Evolutionary conservation across 2,797 vertebrate species (phyloP).

Genomic region (Chloroceryle inda): DNA sequence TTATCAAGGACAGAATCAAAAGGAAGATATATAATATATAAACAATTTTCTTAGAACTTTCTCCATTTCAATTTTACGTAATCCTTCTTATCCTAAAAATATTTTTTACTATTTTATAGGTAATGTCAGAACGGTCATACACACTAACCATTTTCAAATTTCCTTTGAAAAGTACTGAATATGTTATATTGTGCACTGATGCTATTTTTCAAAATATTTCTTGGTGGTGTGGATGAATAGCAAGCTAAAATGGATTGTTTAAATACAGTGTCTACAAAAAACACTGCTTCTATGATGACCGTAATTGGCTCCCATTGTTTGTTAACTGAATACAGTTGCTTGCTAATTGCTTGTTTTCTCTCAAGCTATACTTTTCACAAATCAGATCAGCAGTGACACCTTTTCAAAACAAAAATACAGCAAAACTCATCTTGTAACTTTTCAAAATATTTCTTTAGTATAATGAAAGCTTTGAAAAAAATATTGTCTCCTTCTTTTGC

Average conservation of each 20-base stretch:
- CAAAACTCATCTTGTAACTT: neutral
- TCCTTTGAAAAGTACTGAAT: neutral
- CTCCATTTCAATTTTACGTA: neutral
- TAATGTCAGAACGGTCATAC: neutral
- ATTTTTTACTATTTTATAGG: neutral
- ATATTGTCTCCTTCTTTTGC: neutral
- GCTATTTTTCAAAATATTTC: neutral
- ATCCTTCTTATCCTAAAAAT: neutral
- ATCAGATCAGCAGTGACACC: neutral
- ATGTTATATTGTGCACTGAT: neutral
- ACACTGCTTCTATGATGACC: neutral
- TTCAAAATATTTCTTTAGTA: neutral
- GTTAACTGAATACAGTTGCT: neutral
- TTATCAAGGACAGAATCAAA: neutral
- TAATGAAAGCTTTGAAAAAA: neutral
- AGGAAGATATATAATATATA: neutral
- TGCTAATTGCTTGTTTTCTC: slow-evolving; percentile 26
- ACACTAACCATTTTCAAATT: neutral
- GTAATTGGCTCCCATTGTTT: slow-evolving; percentile 4
- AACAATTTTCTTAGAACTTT: neutral
- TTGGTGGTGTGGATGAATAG: neutral
- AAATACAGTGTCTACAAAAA: neutral
- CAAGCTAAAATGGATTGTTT: neutral
- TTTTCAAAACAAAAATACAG: neutral
- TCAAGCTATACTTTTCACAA: neutral